Conservation (phyloP, 2,113 vertebrate genomes). For the Xiphias gladius region DNA sequence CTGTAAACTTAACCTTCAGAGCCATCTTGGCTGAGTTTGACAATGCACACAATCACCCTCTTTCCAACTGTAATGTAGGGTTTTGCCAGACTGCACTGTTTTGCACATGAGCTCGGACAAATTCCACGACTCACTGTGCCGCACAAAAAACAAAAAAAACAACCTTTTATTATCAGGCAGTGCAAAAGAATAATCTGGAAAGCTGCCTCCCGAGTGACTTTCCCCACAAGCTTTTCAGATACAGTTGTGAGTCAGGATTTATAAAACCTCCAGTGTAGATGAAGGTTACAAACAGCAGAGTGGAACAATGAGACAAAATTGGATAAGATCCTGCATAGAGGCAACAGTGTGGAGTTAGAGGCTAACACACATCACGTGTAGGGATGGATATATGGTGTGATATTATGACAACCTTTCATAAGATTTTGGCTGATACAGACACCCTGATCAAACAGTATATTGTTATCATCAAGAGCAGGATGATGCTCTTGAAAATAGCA, state of each 20-base stretch:
- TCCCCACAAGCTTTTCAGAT: constrained; percentile 1
- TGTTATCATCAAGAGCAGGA: background rate
- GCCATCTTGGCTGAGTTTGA: background rate
- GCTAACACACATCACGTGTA: constrained; percentile 1
- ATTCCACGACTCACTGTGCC: constrained; percentile 8
- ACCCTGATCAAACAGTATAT: constrained; percentile 4
- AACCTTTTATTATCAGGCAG: background rate
- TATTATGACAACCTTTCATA: constrained; percentile 13
- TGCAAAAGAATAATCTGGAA: background rate
- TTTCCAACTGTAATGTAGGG: background rate
- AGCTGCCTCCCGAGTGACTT: constrained; percentile 10
- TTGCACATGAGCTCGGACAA: constrained; percentile 11
- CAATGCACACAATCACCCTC: background rate
- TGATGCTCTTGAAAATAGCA: constrained; percentile 11
- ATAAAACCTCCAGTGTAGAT: background rate
- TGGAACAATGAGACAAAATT: constrained; percentile 25
- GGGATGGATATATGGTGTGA: constrained; percentile 5
- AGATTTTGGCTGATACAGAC: constrained; percentile 21
- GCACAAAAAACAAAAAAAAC: background rate
- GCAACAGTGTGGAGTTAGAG: constrained; percentile 12
- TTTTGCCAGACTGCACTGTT: background rate
- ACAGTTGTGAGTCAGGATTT: background rate
- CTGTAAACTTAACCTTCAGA: background rate
- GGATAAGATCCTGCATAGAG: constrained; percentile 14
- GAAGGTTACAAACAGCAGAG: constrained; percentile 14